phyloP scores from a whole-genome alignment of 2,888 invertebrate genomes.

The Papilio elwesi region DNA sequence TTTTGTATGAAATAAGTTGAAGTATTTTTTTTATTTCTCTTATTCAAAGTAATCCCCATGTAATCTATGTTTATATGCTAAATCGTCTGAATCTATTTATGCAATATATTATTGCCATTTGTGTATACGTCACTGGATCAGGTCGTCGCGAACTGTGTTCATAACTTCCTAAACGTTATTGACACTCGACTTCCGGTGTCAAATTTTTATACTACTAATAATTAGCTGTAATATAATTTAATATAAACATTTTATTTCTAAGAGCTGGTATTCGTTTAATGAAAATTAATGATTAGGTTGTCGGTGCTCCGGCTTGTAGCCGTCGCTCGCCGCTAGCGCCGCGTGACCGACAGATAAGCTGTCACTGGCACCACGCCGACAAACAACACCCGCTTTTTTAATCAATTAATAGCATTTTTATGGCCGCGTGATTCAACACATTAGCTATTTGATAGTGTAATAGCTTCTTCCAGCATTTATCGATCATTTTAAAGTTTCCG shows the following conservation, averaged over 20 bases:
- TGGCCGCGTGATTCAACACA: neutral
- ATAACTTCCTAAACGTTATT: neutral
- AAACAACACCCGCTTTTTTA: constrained; percentile 9
- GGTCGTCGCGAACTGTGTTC: too few species aligned
- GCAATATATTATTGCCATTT: too few species aligned
- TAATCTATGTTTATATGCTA: too few species aligned
- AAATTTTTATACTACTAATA: neutral
- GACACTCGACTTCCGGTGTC: neutral
- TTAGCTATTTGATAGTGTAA: neutral
- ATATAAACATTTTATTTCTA: neutral
- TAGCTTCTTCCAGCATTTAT: too few species aligned
- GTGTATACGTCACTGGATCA: too few species aligned
- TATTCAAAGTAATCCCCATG: too few species aligned
- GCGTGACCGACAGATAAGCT: neutral
- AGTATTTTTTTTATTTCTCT: too few species aligned
- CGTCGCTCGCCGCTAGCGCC: neutral
- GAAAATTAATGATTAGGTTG: constrained; percentile 4
- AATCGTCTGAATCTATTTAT: too few species aligned
- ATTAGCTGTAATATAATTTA: neutral
- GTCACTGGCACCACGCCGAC: neutral
- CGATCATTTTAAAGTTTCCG: too few species aligned
- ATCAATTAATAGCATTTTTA: neutral
- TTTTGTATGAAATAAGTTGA: too few species aligned
- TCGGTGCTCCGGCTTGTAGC: neutral
- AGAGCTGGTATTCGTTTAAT: constrained; percentile 1